These are phyloP conservation scores for Centropus bengalensis DNA, from an alignment of 2,113 vertebrate species.

Conservation along the genomic window DNA sequence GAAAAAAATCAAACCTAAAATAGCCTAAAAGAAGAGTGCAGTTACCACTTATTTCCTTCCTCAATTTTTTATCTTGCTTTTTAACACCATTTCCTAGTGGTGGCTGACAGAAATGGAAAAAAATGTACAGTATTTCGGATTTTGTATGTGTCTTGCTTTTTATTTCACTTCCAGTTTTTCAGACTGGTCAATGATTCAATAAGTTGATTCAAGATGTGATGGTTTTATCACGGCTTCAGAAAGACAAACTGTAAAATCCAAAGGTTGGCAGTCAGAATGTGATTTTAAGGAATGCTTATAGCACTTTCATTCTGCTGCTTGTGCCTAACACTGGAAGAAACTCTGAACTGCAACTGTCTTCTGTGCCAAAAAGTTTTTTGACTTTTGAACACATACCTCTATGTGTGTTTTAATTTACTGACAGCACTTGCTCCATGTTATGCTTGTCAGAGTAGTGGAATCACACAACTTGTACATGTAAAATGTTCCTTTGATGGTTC, in stretches of 20 bases:
- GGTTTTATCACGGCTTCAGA: neutral
- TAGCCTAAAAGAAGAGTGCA: neutral
- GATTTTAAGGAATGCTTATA: neutral
- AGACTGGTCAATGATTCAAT: neutral
- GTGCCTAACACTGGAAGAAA: neutral
- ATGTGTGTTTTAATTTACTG: neutral
- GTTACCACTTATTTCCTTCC: neutral
- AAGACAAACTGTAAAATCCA: neutral
- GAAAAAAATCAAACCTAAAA: neutral
- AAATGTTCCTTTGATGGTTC: neutral
- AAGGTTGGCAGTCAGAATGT: neutral
- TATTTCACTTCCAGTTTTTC: neutral
- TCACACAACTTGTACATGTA: neutral
- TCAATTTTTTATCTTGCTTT: neutral
- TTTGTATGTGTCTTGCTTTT: neutral
- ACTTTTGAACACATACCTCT: neutral
- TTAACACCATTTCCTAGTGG: neutral
- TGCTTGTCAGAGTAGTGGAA: neutral
- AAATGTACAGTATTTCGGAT: neutral
- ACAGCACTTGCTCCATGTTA: neutral
- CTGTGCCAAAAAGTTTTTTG: neutral
- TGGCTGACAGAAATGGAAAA: neutral
- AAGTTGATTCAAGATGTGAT: neutral
- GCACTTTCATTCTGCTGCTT: neutral
- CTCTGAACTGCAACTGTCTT: neutral